Evolutionary conservation across 1,140 invertebrate genomes (phyloP), one percentile per base, ranked within the genome.

Genomic region (Drosophila sp.): DNA sequence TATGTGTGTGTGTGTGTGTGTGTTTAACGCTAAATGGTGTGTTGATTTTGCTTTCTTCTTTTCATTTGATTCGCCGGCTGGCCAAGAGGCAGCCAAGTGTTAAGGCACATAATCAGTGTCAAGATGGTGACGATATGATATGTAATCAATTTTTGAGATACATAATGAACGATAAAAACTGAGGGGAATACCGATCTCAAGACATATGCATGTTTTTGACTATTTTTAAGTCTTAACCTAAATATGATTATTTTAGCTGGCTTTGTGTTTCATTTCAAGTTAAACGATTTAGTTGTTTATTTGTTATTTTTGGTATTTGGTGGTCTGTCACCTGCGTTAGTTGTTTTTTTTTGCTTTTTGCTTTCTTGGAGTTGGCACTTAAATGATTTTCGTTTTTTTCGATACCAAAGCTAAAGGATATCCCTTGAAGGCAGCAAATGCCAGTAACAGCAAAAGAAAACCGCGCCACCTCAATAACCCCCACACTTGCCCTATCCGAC

Each of bases 11-110:
- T 58, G 44, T 50, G 23, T 58, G 32, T 80, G 72, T 71, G 68
- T 79, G 81, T 70, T 83, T 83, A 86, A 71, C 61, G 83, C 79
- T 87, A 87, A 86, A 86, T 79, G 83, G 69, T 71, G 41, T 79
- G 83, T 70, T 87, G 66, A 83, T 76, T 50, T 80, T 67, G 73
- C 62, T 79, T 50, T 33, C 58, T 80, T 60, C 73, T 80, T 64
- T 55, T 65, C 10, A 50, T 38, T 70, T 68, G 60, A 30, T n/a
- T 33, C 35, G 32, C 38, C 11, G 33, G 55, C 23, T 76, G 40
- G 60, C 62, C 50, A 38, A 38, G 57, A 64, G 71, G 66, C 83
- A 82, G 60, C 76, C 75, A 68, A 82, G 83, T 83, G 83, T 82
- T 82, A 82, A 87, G 79, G 74, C 74, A 69, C 72, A 86, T 81